phyloP scores from a whole-genome alignment of 23 tunicate genomes.

The Phallusia fumigata region DNA sequence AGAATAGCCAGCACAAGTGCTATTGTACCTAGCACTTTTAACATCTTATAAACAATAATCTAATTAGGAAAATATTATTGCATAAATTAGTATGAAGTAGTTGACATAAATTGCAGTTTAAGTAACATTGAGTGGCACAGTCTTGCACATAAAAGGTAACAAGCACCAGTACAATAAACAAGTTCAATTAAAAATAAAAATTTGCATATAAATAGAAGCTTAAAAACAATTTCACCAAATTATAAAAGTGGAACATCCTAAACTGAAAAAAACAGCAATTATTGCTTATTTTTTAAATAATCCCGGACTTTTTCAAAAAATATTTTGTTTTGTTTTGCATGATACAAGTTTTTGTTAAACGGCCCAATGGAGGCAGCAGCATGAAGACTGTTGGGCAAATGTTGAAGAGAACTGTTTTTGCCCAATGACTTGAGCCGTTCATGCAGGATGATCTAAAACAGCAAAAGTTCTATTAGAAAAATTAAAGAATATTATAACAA shows the following conservation, averaged over 20 bases:
- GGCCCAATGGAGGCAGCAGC: slow-evolving; percentile 48
- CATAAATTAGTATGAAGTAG: no score
- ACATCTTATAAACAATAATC: neutral
- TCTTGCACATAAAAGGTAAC: neutral
- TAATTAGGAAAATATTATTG: no score
- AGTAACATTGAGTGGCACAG: neutral
- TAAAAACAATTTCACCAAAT: no score
- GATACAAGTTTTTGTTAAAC: slow-evolving; percentile 17
- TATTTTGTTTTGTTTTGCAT: slow-evolving; percentile 38
- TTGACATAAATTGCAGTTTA: neutral
- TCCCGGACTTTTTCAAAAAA: slow-evolving; percentile 27
- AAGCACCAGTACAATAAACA: neutral
- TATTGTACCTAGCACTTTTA: neutral
- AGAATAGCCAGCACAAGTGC: slow-evolving; percentile 6
- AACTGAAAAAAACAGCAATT: neutral
- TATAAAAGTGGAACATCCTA: no score
- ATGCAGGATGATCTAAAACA: slow-evolving; percentile 54
- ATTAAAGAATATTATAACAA: no score
- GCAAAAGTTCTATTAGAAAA: neutral
- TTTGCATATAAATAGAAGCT: no score
- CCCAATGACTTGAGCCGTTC: slow-evolving; percentile 51
- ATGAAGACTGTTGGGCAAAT: slow-evolving; percentile 63
- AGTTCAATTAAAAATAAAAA: no score
- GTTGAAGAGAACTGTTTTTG: slow-evolving; percentile 26
- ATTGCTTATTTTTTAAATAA: neutral